Conservation (phyloP, 2,113 vertebrate genomes). For the Urocitellus parryii region DNA sequence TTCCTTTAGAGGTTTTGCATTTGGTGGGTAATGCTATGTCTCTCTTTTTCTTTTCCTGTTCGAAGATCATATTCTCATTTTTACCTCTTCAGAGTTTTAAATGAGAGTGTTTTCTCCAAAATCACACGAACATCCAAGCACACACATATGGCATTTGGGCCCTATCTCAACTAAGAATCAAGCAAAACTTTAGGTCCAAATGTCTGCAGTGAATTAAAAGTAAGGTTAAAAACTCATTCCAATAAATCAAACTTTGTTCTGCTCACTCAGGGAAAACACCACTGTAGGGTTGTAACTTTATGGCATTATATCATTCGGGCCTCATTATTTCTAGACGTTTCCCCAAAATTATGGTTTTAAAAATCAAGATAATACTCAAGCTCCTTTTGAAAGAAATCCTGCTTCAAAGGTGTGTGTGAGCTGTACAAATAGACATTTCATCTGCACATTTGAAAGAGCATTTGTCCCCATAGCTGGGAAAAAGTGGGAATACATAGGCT, state of each 20-base stretch:
- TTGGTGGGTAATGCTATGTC: neutral
- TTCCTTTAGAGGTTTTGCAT: slow-evolving; percentile 40
- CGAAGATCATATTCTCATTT: slow-evolving; percentile 21
- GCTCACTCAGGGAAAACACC: neutral
- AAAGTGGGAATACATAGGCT: no score
- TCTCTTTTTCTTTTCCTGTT: neutral
- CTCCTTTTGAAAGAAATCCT: slow-evolving; percentile 39
- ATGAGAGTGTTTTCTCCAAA: slow-evolving; percentile 67
- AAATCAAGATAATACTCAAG: slow-evolving; percentile 54
- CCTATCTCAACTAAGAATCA: slow-evolving; percentile 62
- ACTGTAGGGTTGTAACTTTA: neutral
- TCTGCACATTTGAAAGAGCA: neutral
- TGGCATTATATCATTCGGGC: slow-evolving; percentile 21
- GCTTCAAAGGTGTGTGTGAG: neutral
- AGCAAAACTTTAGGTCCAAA: slow-evolving; percentile 66
- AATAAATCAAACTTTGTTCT: slow-evolving; percentile 79
- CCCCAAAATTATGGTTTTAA: slow-evolving; percentile 40
- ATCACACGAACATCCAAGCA: slow-evolving; percentile 61
- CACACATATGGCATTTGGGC: neutral
- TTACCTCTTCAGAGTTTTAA: slow-evolving; percentile 1
- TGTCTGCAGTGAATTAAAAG: slow-evolving; percentile 71
- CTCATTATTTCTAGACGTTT: slow-evolving; percentile 64
- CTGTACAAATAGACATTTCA: neutral
- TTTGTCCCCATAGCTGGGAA: neutral
- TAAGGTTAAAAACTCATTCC: slow-evolving; percentile 66